Evolutionary conservation across 2,113 vertebrate species (phyloP).

Genomic region (Turdus rufiventris): DNA sequence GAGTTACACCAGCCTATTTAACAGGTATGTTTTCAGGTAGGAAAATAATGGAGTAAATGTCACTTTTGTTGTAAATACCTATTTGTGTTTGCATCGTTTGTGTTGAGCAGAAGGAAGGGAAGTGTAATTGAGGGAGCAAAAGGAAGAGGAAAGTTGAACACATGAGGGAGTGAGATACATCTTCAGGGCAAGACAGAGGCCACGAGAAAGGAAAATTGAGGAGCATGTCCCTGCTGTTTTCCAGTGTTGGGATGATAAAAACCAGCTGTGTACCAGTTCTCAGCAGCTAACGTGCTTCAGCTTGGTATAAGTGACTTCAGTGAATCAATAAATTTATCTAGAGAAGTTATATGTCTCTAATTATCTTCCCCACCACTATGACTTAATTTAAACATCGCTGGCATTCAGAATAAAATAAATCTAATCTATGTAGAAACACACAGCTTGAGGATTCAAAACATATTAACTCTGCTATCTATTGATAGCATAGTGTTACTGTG

Average conservation of each 20-base stretch:
- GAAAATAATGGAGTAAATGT: neutral
- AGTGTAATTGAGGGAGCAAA: neutral
- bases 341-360: conserved; percentile 39
- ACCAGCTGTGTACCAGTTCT: conserved; percentile 20
- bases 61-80: neutral
- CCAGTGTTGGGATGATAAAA: conserved; percentile 48
- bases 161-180: neutral
- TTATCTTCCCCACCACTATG: conserved; percentile 39
- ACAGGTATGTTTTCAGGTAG: neutral
- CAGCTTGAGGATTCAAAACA: conserved; percentile 16
- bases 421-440: conserved; percentile 3
- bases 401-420: conserved; percentile 48
- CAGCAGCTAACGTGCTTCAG: neutral
- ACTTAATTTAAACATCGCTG: conserved; percentile 49
- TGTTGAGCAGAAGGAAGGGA: neutral
- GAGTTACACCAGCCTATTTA: neutral
- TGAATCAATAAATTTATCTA: conserved; percentile 21
- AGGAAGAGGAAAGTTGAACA: neutral
- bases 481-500: neutral
- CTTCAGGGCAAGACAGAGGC: conserved; percentile 31
- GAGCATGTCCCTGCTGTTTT: conserved; percentile 37
- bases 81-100: neutral
- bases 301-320: neutral
- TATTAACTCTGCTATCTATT: neutral
- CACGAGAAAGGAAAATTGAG: conserved; percentile 33